Evolutionary conservation across 1,140 invertebrate genomes (phyloP), one percentile per base, ranked within the genome.

Genomic region (Drosophila chauvacae): DNA sequence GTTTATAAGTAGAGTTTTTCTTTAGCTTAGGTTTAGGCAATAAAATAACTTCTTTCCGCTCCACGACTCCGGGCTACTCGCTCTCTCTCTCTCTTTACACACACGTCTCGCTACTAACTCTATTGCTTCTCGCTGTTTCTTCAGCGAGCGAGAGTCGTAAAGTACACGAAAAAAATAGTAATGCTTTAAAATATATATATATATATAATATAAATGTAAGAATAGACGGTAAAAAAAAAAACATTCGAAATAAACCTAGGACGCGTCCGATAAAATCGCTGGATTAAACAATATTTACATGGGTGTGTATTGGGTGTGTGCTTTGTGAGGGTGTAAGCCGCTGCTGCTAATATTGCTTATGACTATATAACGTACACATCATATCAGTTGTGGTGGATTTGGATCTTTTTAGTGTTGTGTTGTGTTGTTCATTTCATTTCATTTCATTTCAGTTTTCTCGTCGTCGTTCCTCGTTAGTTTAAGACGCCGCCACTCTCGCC

Each of bases 321-420:
- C 7, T 65, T 73, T 70, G 64, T 51, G 59, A 48, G 57, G 48
- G 45, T 39, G 33, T 56, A 73, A 80, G 66, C 63, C 63, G 68
- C 78, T 87, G 68, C 75, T 87, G 77, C 84, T 88, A 88, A 84
- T 84, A 87, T 88, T 88, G 84, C 84, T 88, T 88, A 88, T 90
- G 80, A 88, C 84, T 88, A 88, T 84, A 84, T 88, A 88, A 88
- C 84, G 73, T 87, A 87, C 80, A 84, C 68, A 81, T 88, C 72
- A 84, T 88, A 81, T 87, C 77, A 88, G 77, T 87, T 56, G 53
- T 56, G 81, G 63, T 83, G 76, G 72, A 71, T 87, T 88, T 88
- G 84, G 71, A 87, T 87, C 77, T 73, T 72, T n/a, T 56, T 10
- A 23, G 0, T 37, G 51, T 55, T 39, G 28, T 37, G 48, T 51